Conservation (phyloP, 1,140 invertebrate genomes). For the Philopotamus ludificatus region DNA sequence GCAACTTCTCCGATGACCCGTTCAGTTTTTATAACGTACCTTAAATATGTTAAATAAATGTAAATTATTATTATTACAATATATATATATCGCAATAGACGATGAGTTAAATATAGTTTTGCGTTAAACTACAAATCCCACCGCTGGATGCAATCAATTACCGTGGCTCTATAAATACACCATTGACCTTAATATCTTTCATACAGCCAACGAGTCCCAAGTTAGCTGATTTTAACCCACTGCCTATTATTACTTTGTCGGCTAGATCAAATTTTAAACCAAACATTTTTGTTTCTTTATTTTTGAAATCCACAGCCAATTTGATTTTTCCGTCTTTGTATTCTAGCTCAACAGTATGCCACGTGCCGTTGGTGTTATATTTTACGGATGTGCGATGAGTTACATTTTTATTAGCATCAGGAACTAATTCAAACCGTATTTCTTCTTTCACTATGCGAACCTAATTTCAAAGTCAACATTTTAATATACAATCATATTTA, state of each 20-base stretch:
- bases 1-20: conserved; percentile 82
- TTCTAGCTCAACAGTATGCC: conserved; percentile 76
- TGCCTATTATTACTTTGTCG: conserved; percentile 71
- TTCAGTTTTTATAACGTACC: conserved; percentile 78
- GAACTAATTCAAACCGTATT: conserved; percentile 76
- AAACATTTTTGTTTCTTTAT: conserved; percentile 68
- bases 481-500: conserved; percentile 18
- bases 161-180: conserved; percentile 65
- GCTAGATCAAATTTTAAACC: conserved; percentile 60
- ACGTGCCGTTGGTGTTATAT: conserved; percentile 70
- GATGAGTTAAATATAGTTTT: neutral
- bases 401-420: conserved; percentile 68
- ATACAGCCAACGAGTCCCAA: conserved; percentile 87
- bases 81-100: no score
- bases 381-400: conserved; percentile 77
- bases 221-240: conserved; percentile 65
- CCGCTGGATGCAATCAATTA: no score
- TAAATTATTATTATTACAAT: neutral
- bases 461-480: conserved; percentile 52
- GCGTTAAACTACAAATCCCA: neutral
- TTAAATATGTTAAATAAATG: conserved; percentile 43
- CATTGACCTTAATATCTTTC: conserved; percentile 82
- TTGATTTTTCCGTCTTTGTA: conserved; percentile 72
- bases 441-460: conserved; percentile 77
- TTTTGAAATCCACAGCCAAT: conserved; percentile 71